Conservation (phyloP, 2,888 invertebrate species). For the Spilarctia lutea region DNA sequence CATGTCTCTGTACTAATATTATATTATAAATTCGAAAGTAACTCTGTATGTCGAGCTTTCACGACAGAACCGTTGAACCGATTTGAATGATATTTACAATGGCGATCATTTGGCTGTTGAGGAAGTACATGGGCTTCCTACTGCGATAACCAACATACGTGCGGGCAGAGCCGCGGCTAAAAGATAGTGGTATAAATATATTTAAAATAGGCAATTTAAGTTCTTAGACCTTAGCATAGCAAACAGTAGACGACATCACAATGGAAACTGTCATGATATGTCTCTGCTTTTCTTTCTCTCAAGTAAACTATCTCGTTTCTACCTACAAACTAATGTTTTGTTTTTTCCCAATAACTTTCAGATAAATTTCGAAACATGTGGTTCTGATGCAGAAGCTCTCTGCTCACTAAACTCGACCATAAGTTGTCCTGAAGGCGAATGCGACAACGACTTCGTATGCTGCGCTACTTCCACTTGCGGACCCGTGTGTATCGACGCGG, state of each 20-base stretch:
- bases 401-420: slow-evolving; percentile 73
- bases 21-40: too few relatives aligned
- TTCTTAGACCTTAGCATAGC: too few relatives aligned
- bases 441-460: slow-evolving; percentile 75
- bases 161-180: too few relatives aligned
- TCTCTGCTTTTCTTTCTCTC: background rate
- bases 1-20: too few relatives aligned
- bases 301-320: background rate
- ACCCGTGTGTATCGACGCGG: slow-evolving; percentile 78
- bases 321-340: background rate
- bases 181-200: too few relatives aligned
- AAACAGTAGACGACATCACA: background rate
- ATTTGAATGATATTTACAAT: too few relatives aligned
- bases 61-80: too few relatives aligned
- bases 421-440: slow-evolving; percentile 74
- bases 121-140: too few relatives aligned
- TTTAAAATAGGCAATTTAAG: too few relatives aligned
- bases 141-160: too few relatives aligned
- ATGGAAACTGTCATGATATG: background rate
- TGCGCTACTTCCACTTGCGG: slow-evolving; percentile 78
- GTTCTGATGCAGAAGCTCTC: slow-evolving; percentile 76
- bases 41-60: too few relatives aligned
- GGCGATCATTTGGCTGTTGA: too few relatives aligned
- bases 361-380: slow-evolving; percentile 81
- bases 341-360: slow-evolving; percentile 38